phyloP scores from a whole-genome alignment of 2,888 invertebrate genomes.

The Acleris cristana region DNA sequence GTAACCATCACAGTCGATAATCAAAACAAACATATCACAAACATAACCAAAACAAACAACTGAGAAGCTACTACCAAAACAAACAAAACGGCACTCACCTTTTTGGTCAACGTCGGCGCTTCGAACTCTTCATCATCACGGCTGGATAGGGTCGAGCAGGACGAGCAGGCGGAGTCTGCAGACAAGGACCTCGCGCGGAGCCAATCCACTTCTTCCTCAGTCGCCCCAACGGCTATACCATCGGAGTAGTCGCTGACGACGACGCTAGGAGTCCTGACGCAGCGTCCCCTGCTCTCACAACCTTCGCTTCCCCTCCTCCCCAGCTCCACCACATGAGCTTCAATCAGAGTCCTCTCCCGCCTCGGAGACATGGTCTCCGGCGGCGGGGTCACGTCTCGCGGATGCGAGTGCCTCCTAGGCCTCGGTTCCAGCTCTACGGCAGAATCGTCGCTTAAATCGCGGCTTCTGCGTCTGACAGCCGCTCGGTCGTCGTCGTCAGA shows the following conservation, averaged over 20 bases:
- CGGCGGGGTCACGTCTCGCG: slow-evolving; percentile 70
- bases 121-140: slow-evolving; percentile 87
- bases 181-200: slow-evolving; percentile 79
- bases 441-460: slow-evolving; percentile 81
- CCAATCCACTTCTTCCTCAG: slow-evolving; percentile 76
- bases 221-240: slow-evolving; percentile 78
- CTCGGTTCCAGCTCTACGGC: slow-evolving; percentile 82
- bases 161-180: slow-evolving; percentile 89
- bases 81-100: slow-evolving; percentile 64
- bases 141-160: slow-evolving; percentile 89
- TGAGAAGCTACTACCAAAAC: slow-evolving; percentile 56
- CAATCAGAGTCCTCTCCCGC: slow-evolving; percentile 70
- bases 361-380: slow-evolving; percentile 73
- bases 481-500: slow-evolving; percentile 79
- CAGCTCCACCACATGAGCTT: slow-evolving; percentile 83
- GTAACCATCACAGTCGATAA: neutral
- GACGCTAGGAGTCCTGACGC: slow-evolving; percentile 92
- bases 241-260: slow-evolving; percentile 95
- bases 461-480: slow-evolving; percentile 73
- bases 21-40: slow-evolving; percentile 24
- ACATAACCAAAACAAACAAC: slow-evolving; percentile 38
- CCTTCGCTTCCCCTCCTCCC: slow-evolving; percentile 81
- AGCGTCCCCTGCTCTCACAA: slow-evolving; percentile 77
- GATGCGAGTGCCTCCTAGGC: slow-evolving; percentile 65
- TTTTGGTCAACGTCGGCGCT: slow-evolving; percentile 74